Base-by-base conservation (phyloP, 2,888 invertebrate species). In the Brachynemurus nebulosus region DNA sequence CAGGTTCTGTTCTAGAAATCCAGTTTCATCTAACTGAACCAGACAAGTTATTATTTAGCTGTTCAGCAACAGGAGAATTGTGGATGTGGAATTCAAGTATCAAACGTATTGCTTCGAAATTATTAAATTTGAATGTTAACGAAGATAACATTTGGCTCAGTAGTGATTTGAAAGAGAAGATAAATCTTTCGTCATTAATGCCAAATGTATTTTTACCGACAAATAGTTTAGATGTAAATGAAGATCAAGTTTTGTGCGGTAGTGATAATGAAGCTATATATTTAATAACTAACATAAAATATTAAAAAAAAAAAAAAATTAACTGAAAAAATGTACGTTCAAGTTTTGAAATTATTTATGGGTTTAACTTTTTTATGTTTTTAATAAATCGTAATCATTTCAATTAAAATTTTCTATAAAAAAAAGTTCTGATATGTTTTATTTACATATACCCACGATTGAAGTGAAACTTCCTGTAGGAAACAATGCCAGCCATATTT, bases 261-360 rank as follows among this genome's bases (percentile, higher is more conserved):
- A 80, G 85, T 51, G 91, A 92, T 58, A 86, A 85, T 60, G 92
- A 92, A 68, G 90, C 91, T 19, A 67, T 92, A 52, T 90, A 88
- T 64, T 68, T 86, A 37, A 73, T 90, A 47, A 78, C 76, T 60
- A 77, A 82, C 64, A 66, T 78, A 46, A 69, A 68, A 14, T 19
- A 34, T 33, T 42, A 34, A 42, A 19, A 3, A n/a, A n/a, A n/a
- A n/a, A n/a, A n/a, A n/a, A n/a, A n/a, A n/a, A n/a, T n/a, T n/a
- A n/a, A n/a, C n/a, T n/a, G n/a, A n/a, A n/a, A n/a, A n/a, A n/a
- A n/a, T n/a, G n/a, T n/a, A n/a, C n/a, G n/a, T n/a, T n/a, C n/a
- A n/a, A n/a, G n/a, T n/a, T n/a, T n/a, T n/a, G n/a, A n/a, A n/a
- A n/a, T n/a, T n/a, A n/a, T n/a, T n/a, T n/a, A n/a, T n/a, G n/a